Evolutionary conservation across 2,113 vertebrate species (phyloP).

Genomic region (Carassius auratus): DNA sequence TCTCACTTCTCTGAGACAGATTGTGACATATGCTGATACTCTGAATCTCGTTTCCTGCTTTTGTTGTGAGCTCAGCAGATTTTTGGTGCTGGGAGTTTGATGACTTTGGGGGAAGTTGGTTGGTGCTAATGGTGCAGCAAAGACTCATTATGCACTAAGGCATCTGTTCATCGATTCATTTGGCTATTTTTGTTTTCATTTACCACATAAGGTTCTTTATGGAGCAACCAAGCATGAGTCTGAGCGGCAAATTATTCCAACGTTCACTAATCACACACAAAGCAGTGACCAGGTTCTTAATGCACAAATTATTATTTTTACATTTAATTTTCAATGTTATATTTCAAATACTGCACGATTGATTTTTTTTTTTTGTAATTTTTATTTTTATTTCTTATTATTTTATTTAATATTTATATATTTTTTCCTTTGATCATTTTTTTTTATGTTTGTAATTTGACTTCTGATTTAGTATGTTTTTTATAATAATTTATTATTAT

Average conservation of each 20-base stretch:
- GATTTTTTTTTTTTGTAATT: background rate
- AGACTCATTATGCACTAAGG: background rate
- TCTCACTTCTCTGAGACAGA: background rate
- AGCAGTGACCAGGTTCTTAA: too few species aligned
- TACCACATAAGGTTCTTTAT: background rate
- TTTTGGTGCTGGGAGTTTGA: background rate
- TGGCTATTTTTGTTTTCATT: constrained; percentile 1
- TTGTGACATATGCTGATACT: background rate
- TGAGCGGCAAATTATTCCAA: background rate
- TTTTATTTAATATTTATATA: background rate
- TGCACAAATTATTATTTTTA: too few species aligned
- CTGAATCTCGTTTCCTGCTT: background rate
- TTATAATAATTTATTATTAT: background rate
- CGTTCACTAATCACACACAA: background rate
- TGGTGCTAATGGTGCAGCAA: background rate
- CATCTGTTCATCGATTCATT: background rate
- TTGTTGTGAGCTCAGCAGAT: constrained; percentile 1
- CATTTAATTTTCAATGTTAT: background rate
- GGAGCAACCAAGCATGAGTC: background rate
- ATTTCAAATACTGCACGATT: background rate
- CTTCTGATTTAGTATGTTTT: background rate
- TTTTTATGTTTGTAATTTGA: background rate
- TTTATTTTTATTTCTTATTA: too few species aligned
- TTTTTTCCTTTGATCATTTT: too few species aligned
- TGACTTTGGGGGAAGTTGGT: background rate